phyloP scores from a whole-genome alignment of 2,113 vertebrate species.

The Grus americana region DNA sequence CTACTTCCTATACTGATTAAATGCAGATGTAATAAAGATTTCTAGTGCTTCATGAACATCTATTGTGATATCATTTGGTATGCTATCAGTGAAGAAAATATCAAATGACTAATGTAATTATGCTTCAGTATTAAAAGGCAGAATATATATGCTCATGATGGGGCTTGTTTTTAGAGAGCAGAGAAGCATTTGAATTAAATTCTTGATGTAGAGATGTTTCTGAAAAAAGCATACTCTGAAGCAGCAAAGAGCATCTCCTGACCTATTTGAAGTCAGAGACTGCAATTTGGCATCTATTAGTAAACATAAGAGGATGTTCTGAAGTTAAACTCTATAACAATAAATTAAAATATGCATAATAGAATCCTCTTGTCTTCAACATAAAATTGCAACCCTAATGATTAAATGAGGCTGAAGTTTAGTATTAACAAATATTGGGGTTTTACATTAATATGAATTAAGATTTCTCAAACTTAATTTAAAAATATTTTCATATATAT shows the following conservation, averaged over 20 bases:
- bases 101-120: neutral
- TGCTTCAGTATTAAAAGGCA: neutral
- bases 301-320: neutral
- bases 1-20: neutral
- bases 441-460: neutral
- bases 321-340: neutral
- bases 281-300: neutral
- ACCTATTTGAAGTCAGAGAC: neutral
- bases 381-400: neutral
- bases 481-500: neutral
- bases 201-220: neutral
- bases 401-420: neutral
- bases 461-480: neutral
- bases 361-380: neutral
- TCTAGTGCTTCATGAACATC: neutral
- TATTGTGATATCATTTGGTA: neutral
- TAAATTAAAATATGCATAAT: neutral
- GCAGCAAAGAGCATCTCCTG: neutral
- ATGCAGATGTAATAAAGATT: neutral
- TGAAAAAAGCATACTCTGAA: neutral
- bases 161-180: neutral
- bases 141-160: neutral
- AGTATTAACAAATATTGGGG: neutral
- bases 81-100: constrained; percentile 22
- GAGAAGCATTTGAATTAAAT: neutral